Conservation (phyloP, 2,888 invertebrate species). For the Eristalis arbustorum region DNA sequence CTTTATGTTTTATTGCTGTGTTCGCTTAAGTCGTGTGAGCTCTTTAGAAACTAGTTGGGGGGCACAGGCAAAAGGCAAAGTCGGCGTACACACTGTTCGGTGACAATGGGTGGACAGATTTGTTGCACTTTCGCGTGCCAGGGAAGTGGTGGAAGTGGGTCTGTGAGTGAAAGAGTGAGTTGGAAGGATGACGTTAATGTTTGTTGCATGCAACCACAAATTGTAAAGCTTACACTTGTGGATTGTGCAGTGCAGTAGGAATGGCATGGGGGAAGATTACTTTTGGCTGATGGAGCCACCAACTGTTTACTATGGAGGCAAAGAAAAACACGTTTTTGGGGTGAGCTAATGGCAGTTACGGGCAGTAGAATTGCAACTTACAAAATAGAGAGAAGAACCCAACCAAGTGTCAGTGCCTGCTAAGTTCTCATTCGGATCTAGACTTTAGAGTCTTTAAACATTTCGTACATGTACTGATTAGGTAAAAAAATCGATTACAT, state of each 20-base stretch:
- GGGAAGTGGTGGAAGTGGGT: not conserved
- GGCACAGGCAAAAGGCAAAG: not conserved
- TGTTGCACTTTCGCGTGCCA: not conserved
- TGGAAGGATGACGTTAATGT: not conserved
- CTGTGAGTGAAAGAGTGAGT: not conserved
- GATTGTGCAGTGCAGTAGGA: not conserved
- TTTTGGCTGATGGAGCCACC: too few species aligned
- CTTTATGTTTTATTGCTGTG: not conserved
- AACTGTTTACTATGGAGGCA: too few species aligned
- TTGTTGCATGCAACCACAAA: slow-evolving; percentile 4
- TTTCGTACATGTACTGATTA: too few species aligned
- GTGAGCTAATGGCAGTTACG: too few species aligned
- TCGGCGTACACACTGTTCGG: not conserved
- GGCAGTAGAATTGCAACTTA: too few species aligned
- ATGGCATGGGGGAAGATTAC: not conserved
- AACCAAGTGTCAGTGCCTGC: too few species aligned
- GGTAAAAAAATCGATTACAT: too few species aligned
- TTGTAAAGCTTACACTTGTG: slow-evolving; percentile 10
- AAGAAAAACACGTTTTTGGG: too few species aligned
- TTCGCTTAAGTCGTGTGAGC: not conserved
- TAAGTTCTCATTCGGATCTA: too few species aligned
- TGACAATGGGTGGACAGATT: not conserved
- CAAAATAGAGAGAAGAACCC: too few species aligned
- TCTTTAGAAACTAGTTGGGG: not conserved
- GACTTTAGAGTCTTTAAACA: too few species aligned